Conservation (phyloP, 2,113 vertebrate genomes). For the Gymnogyps californianus region DNA sequence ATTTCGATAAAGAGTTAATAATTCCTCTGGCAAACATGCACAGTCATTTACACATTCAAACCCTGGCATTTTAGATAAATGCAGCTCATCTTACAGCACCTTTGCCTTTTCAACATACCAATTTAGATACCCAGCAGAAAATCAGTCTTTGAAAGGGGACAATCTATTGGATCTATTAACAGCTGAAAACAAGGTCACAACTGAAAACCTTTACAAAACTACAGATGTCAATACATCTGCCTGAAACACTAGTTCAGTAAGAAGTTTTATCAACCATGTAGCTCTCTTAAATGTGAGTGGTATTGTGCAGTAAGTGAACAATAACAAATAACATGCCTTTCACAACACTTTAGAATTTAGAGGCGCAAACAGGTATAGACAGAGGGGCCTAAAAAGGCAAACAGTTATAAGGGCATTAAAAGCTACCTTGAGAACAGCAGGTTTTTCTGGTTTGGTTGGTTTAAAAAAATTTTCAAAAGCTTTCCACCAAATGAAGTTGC, state of each 20-base stretch:
- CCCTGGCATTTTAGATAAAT: not conserved
- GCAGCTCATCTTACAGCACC: not conserved
- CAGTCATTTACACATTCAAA: not conserved
- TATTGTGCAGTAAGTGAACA: not conserved
- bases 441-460: slow-evolving; percentile 1
- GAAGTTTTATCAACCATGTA: not conserved
- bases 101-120: not conserved
- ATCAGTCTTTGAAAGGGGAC: not conserved
- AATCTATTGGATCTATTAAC: not conserved
- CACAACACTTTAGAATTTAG: not conserved
- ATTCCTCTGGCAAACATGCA: not conserved
- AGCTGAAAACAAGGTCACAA: not conserved
- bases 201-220: not conserved
- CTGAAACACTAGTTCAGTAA: not conserved
- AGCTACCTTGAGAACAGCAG: not conserved
- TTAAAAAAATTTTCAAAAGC: slow-evolving; percentile 28
- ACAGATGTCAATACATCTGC: not conserved
- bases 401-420: not conserved
- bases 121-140: not conserved
- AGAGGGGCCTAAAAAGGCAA: not conserved
- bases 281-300: not conserved
- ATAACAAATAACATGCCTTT: not conserved
- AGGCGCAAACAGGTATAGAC: not conserved
- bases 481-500: slow-evolving; percentile 18
- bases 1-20: not conserved